phyloP scores from a whole-genome alignment of 2,888 invertebrate species.

The Gibbula magus region DNA sequence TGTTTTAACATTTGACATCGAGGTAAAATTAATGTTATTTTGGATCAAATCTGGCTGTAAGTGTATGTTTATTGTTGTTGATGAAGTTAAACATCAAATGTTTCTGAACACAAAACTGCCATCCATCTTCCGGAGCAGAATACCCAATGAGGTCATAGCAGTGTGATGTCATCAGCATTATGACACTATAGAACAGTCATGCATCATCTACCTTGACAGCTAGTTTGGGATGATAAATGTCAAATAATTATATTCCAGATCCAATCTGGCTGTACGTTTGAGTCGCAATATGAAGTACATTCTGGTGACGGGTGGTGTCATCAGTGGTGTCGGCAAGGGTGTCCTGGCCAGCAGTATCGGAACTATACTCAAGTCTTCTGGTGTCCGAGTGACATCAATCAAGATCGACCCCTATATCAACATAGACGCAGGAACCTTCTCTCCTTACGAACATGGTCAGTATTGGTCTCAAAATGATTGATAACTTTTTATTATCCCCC shows the following conservation, averaged over 20 bases:
- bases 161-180: too few relatives aligned
- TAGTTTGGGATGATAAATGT: too few relatives aligned
- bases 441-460: constrained; percentile 97
- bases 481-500: background rate
- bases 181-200: too few relatives aligned
- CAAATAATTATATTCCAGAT: background rate
- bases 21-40: too few relatives aligned
- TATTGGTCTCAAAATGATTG: background rate
- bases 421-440: constrained; percentile 99
- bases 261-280: background rate
- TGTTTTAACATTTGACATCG: too few relatives aligned
- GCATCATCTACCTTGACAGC: too few relatives aligned
- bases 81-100: too few relatives aligned
- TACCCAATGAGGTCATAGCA: too few relatives aligned
- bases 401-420: constrained; percentile 99
- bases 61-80: too few relatives aligned
- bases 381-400: constrained; percentile 96
- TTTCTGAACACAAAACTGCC: too few relatives aligned
- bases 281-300: constrained; percentile 89
- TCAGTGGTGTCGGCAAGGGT: constrained; percentile 90
- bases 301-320: constrained; percentile 98
- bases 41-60: too few relatives aligned
- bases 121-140: too few relatives aligned
- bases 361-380: constrained; percentile 89
- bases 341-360: constrained; percentile 75